Percentiles rank a stretch among this genome's conserved stretches.
These are phyloP conservation scores for Martes martes DNA, from an alignment of 2,113 vertebrate genomes.

Conservation along the genomic window DNA sequence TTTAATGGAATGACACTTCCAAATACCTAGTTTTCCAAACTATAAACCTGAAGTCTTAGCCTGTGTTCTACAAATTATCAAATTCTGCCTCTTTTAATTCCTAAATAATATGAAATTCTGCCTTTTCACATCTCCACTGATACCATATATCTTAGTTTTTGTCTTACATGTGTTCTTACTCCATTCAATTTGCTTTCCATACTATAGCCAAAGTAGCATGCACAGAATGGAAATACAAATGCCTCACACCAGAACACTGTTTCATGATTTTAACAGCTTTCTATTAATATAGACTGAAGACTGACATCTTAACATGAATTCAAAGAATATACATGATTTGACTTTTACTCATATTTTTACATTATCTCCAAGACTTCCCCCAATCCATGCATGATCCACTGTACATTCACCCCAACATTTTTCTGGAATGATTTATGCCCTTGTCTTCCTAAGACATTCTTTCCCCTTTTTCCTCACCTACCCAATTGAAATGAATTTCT, in stretches of 20 bases:
- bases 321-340: not conserved
- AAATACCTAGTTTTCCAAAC: not conserved
- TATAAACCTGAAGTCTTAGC: not conserved
- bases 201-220: not conserved
- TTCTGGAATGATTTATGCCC: not conserved
- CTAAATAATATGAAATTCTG: not conserved
- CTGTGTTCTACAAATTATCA: not conserved
- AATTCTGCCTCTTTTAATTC: not conserved
- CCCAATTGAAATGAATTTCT: not conserved
- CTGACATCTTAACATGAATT: not conserved
- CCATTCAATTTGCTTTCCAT: not conserved
- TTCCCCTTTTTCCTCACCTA: not conserved
- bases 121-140: not conserved
- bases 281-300: not conserved
- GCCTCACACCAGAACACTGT: accelerated
- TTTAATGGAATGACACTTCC: not conserved
- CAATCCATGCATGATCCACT: not conserved
- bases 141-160: not conserved
- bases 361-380: not conserved
- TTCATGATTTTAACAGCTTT: not conserved
- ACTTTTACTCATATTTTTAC: not conserved
- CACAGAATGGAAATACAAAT: not conserved
- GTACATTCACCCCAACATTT: not conserved
- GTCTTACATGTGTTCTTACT: not conserved
- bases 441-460: not conserved